Percentiles rank a stretch among this genome's conserved stretches.
These are phyloP conservation scores for Gallinago paraguaiae DNA, from an alignment of 2,113 vertebrate species.

Conservation along the genomic window DNA sequence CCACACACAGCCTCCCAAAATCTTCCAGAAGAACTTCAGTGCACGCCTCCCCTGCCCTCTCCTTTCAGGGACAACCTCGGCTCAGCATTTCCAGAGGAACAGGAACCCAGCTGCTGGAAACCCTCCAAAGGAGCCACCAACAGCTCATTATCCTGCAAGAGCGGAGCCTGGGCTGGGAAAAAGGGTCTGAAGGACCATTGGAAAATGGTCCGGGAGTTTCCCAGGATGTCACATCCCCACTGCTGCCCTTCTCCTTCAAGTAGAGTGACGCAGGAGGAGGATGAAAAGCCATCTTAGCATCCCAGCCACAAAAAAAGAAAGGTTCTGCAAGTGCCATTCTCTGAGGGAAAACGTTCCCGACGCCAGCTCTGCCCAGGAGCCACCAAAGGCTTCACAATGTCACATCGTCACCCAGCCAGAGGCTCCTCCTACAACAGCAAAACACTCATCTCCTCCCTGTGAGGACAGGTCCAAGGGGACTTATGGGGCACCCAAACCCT, in stretches of 20 bases:
- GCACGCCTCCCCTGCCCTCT: not conserved
- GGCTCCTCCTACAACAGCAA: not conserved
- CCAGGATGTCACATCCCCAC: not conserved
- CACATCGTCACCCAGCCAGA: not conserved
- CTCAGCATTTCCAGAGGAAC: not conserved
- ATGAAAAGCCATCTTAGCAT: not conserved
- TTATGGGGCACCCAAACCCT: fast-evolving
- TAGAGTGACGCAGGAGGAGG: not conserved
- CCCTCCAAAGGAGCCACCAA: not conserved
- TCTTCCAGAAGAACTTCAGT: not conserved
- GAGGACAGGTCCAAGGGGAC: no score
- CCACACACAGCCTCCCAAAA: not conserved
- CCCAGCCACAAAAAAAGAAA: not conserved
- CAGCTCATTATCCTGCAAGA: not conserved
- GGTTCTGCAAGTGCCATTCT: not conserved
- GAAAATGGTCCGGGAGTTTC: not conserved
- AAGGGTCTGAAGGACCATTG: not conserved
- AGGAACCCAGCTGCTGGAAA: not conserved
- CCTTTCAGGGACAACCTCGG: not conserved
- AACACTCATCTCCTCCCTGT: not conserved
- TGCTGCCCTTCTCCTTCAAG: not conserved
- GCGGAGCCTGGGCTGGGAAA: no score
- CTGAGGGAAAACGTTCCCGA: not conserved
- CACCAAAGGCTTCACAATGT: not conserved
- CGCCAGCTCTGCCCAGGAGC: not conserved